Evolutionary conservation across 2,888 invertebrate genomes (phyloP), one percentile per base, ranked within the genome.

Genomic region (Antitype chi): DNA sequence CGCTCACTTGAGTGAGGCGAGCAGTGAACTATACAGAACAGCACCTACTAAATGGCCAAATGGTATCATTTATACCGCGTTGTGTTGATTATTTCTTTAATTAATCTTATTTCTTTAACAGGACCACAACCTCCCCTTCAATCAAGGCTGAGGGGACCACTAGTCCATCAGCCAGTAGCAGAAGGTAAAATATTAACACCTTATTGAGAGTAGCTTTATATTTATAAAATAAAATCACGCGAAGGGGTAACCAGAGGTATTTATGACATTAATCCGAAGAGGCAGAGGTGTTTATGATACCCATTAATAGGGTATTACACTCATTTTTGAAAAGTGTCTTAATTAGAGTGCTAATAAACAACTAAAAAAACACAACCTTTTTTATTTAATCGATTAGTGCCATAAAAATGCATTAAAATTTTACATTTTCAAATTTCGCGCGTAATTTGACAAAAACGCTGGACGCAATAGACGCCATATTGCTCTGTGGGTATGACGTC

Each of bases 111-210:
- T 59, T 64, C 4, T 47, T 28, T 8, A 25, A 23, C 62, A 82
- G 82, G 3, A 63, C 63, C 78, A 52, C 62, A 32, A 1, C 49
- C 62, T 2, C 59, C 23, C 15, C 0, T 28, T 0, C 69, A 64
- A 52, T 23, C 78, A 4, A 78, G 20, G 1, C 62, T 47, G 2
- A 78, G 15, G 23, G 63, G 49, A 25, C 60, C 23, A 47, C 49
- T 74, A 23, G 43, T 25, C 6, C 69, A 23, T 0, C 75, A 57
- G 0, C 80, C 82, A 25, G 15, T 67, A 0, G 62, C 76, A 62
- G 76, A 84, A 73, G 82, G 82, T 82, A 80, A 47, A 32, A 32
- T 55, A 49, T 28, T 20, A 5, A 47, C 2, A 13, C 2, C 28
- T 15, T 43, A 43, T 25, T 38, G 2, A 68, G 3, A 53, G 9